Evolutionary conservation across 2,888 invertebrate species (phyloP), one percentile per base, ranked within the genome.

Genomic region (Heliconius aoede): DNA sequence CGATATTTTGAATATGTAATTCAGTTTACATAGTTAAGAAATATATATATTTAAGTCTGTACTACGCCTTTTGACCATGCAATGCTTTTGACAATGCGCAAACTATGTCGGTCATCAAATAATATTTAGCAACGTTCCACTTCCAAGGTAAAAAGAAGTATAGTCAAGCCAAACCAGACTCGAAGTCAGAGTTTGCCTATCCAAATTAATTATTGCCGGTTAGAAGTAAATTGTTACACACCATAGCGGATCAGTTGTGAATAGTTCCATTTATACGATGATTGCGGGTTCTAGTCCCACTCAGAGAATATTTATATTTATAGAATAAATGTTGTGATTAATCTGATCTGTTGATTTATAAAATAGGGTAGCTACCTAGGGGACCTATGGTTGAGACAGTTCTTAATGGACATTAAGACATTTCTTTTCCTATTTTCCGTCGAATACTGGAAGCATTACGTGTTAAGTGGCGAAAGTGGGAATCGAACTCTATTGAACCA

Each of bases 41-140:
- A 65, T 65, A 65, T 46, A 72, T 72, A 67, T 68, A 61, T 64
- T 76, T 67, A 46, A 67, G 68, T n/a, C 3, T 11, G 21, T 67
- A n/a, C 32, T n/a, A 73, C 72, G 76, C 51, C 76, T 72, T 76
- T 76, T 73, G 72, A 32, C 72, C n/a, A n/a, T n/a, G n/a, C n/a
- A n/a, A n/a, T n/a, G n/a, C n/a, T n/a, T n/a, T n/a, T n/a, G n/a
- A 61, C 46, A n/a, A n/a, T n/a, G n/a, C 32, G 60, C 67, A 76
- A 76, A 73, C 72, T 72, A 46, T 28, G 60, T 30, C 40, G 36
- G 65, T 51, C 72, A 58, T 72, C 72, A 61, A 72, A 32, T 58
- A 60, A 46, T 5, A 18, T 46, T 76, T 67, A 61, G 61, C 65
- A 76, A 76, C 30, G 30, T 65, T 67, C 46, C 67, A 73, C 61